phyloP scores from a whole-genome alignment of 2,113 vertebrate species.

The Equus przewalskii region DNA sequence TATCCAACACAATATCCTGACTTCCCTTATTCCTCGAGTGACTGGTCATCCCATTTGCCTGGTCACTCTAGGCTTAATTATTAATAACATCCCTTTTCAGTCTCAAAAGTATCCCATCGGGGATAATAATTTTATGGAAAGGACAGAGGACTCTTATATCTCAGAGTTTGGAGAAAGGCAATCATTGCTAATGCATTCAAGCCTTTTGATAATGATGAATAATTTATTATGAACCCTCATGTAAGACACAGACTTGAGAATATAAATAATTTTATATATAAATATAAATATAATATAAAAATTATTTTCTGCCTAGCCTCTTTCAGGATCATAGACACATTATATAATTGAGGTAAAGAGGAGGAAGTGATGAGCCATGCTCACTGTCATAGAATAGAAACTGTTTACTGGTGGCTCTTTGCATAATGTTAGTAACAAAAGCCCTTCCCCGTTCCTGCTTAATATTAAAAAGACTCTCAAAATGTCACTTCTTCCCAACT shows the following conservation, averaged over 20 bases:
- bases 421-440: background rate
- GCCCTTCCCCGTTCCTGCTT: background rate
- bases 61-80: background rate
- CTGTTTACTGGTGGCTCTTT: background rate
- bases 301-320: background rate
- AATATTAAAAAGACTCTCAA: background rate
- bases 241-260: background rate
- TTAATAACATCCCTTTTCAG: background rate
- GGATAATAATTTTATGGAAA: background rate
- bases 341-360: background rate
- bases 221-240: background rate
- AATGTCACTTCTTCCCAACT: no score
- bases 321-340: background rate
- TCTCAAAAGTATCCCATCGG: background rate
- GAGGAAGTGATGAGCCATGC: background rate
- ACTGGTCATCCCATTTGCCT: background rate
- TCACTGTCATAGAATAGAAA: background rate
- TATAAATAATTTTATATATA: background rate
- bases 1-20: background rate
- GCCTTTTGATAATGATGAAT: background rate
- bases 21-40: background rate
- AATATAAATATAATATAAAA: no score
- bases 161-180: background rate
- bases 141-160: background rate
- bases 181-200: background rate